Conservation (phyloP, 30 jellyfish, hydroid and myxozoan species). For the Cassiopea xamachana region DNA sequence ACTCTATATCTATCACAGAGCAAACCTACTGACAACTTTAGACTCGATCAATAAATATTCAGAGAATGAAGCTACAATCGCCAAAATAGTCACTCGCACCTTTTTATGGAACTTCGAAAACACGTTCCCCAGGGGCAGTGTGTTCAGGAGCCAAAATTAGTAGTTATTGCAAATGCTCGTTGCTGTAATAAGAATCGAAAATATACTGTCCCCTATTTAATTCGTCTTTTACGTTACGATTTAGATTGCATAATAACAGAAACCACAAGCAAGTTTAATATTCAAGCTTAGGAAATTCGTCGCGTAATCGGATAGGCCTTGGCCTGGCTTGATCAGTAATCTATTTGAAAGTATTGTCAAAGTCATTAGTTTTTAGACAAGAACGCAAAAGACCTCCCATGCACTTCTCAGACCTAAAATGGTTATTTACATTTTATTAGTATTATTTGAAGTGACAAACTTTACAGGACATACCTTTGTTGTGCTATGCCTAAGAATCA, state of each 20-base stretch:
- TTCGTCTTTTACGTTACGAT: slow-evolving; percentile 4
- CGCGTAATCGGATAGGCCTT: slow-evolving; percentile 38
- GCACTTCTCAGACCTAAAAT: not conserved
- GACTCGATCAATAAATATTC: too few relatives aligned
- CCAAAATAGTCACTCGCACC: not conserved
- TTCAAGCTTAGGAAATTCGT: slow-evolving; percentile 11
- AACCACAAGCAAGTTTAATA: slow-evolving; percentile 16
- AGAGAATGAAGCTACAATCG: not conserved
- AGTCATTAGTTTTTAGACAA: not conserved
- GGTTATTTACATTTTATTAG: not conserved
- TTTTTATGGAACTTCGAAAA: not conserved
- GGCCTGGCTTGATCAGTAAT: slow-evolving; percentile 2
- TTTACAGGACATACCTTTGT: too few relatives aligned
- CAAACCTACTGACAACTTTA: too few relatives aligned
- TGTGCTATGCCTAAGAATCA: too few relatives aligned
- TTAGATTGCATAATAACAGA: slow-evolving; percentile 16
- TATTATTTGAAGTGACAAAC: too few relatives aligned
- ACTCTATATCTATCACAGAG: too few relatives aligned
- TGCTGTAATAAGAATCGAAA: slow-evolving; percentile 7
- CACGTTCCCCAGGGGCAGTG: not conserved
- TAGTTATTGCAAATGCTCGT: slow-evolving; percentile 11
- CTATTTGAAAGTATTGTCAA: not conserved
- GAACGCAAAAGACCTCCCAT: slow-evolving; percentile 13
- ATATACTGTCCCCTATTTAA: not conserved
- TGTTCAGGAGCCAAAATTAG: slow-evolving; percentile 33